These are phyloP conservation scores for Muscicapa striata DNA, from an alignment of 2,797 vertebrate genomes.

Conservation along the genomic window DNA sequence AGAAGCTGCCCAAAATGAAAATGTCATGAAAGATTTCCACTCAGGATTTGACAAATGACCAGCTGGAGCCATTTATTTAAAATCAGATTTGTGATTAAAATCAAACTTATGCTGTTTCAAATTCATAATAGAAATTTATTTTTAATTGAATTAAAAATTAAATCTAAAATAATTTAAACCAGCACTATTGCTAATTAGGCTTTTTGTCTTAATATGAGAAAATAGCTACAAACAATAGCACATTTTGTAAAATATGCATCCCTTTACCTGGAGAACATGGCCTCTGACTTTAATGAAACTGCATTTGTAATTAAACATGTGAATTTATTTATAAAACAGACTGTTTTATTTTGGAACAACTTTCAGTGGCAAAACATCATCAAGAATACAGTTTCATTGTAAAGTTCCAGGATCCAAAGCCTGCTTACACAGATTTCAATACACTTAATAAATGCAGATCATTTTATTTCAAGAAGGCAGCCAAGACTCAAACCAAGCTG, in stretches of 20 bases:
- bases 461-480: background rate
- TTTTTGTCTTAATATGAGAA: background rate
- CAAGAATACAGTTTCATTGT: background rate
- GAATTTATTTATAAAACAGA: background rate
- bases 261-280: background rate
- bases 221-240: background rate
- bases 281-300: background rate
- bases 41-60: background rate
- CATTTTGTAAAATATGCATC: background rate
- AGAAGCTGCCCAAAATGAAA: background rate
- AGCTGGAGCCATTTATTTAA: background rate
- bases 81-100: background rate
- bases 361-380: background rate
- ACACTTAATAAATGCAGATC: background rate
- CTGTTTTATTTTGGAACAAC: background rate
- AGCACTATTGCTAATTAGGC: background rate
- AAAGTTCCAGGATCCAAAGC: background rate
- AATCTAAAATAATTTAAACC: background rate
- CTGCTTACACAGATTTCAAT: background rate
- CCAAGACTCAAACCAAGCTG: background rate
- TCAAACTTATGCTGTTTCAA: background rate
- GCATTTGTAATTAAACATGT: background rate
- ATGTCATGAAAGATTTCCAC: background rate
- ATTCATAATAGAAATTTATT: background rate
- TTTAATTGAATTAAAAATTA: background rate